Evolutionary conservation across 2,888 invertebrate genomes (phyloP), one percentile per base, ranked within the genome.

Genomic region (Cephus spinipes): DNA sequence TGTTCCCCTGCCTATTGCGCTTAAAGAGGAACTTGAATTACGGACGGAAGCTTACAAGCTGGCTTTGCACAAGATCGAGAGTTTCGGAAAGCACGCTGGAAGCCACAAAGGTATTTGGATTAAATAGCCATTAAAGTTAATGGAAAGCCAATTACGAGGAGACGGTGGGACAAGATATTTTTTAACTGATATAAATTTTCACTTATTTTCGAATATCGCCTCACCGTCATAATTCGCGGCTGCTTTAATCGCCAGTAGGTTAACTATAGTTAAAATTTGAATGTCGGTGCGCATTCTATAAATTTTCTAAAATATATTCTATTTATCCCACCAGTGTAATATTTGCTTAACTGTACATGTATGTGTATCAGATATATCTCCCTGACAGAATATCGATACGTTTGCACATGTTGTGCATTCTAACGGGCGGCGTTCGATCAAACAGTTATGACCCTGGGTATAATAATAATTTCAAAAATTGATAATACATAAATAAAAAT

Each of bases 41-140:
- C 96, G 97, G 81, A 95, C 97, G 69, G 96, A 97, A 77, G 96
- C 96, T 73, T 97, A 97, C 92, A 97, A 97, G 91, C 94, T 94
- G 85, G 98, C 98, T 23, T 92, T 98, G 80, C 96, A 96, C 89
- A 97, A 97, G 91, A 92, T 98, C 86, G 97, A 98, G 82, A 88
- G 86, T 81, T 87, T 87, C 69, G 88, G 87, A 32, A 90, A 90
- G 77, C 88, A 89, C 81, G 76, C 75, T 33, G 79, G 79, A 15
- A 30, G 68, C 68, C 76, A 79, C 74, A 79, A 79, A 79, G 79
- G 79, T 79, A 76, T 12, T 12, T 12, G 2, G 1, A 35, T 34
- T 34, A 23, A 23, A 23, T 23, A 6, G 4, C 6, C 6, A 40
- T 40, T 0, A 23, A 23, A 23, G 6, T 40, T 15, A 40, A 15